Evolutionary conservation across 2,113 vertebrate species (phyloP).

Genomic region (Orcinus orca): DNA sequence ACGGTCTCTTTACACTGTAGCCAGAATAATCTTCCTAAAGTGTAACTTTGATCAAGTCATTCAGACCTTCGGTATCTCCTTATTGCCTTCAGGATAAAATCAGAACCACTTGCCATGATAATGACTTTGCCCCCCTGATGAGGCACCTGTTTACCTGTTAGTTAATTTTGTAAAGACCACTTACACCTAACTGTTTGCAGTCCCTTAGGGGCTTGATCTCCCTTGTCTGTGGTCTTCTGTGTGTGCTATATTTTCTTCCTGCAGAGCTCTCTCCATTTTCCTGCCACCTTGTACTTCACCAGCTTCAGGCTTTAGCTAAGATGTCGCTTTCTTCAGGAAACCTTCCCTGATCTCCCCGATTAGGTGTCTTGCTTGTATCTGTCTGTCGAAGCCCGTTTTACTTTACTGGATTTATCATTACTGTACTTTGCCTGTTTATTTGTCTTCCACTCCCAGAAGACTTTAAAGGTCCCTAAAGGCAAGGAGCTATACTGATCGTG

Average conservation of each 20-base stretch:
- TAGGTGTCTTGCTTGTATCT: neutral
- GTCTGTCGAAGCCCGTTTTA: neutral
- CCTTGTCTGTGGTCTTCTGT: neutral
- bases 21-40: neutral
- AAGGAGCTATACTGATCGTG: neutral
- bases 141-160: neutral
- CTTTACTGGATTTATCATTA: neutral
- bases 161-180: neutral
- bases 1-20: neutral
- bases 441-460: neutral
- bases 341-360: neutral
- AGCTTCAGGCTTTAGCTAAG: neutral
- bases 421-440: neutral
- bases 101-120: neutral
- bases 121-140: neutral
- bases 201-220: neutral
- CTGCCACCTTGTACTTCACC: neutral
- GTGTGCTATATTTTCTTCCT: neutral
- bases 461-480: neutral
- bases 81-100: slow-evolving; percentile 5
- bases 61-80: neutral
- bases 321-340: neutral
- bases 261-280: neutral
- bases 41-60: neutral
- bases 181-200: neutral